phyloP scores from a whole-genome alignment of 1,140 invertebrate species.

The Leptinotarsa defecta region DNA sequence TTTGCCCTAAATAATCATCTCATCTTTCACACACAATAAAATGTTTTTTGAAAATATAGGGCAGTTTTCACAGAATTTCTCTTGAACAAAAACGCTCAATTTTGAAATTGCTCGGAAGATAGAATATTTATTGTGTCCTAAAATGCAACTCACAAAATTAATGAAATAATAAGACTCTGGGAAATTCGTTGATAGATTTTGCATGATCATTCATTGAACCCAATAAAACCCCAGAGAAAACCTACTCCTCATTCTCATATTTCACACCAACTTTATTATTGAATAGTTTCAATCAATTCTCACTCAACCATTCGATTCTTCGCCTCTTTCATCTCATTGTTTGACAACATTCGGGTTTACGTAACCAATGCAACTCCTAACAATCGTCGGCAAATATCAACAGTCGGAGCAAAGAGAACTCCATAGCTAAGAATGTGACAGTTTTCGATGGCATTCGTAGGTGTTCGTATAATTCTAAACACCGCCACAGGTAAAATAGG shows the following conservation, averaged over 20 bases:
- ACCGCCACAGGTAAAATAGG: slow-evolving; percentile 48
- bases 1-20: too few species aligned
- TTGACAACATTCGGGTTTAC: slow-evolving; percentile 29
- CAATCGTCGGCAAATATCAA: slow-evolving; percentile 31
- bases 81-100: too few species aligned
- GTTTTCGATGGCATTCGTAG: slow-evolving; percentile 16
- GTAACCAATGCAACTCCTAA: slow-evolving; percentile 10
- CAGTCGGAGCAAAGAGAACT: slow-evolving; percentile 9
- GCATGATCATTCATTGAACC: too few species aligned
- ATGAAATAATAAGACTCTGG: too few species aligned
- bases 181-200: too few species aligned
- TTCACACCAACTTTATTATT: not conserved
- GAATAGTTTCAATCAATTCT: not conserved
- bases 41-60: too few species aligned
- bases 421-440: slow-evolving; percentile 26
- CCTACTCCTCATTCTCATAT: slow-evolving; percentile 12
- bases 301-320: slow-evolving; percentile 1
- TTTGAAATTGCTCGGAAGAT: too few species aligned
- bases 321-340: slow-evolving; percentile 24
- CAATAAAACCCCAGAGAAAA: not conserved
- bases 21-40: too few species aligned
- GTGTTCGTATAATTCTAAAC: slow-evolving; percentile 30
- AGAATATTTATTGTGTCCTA: too few species aligned
- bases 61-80: too few species aligned
- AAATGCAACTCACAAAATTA: too few species aligned